Percentiles rank a stretch among this genome's conserved stretches.
phyloP scores from a whole-genome alignment of 2,113 vertebrate species.

The Chloropsis cyanopogon region DNA sequence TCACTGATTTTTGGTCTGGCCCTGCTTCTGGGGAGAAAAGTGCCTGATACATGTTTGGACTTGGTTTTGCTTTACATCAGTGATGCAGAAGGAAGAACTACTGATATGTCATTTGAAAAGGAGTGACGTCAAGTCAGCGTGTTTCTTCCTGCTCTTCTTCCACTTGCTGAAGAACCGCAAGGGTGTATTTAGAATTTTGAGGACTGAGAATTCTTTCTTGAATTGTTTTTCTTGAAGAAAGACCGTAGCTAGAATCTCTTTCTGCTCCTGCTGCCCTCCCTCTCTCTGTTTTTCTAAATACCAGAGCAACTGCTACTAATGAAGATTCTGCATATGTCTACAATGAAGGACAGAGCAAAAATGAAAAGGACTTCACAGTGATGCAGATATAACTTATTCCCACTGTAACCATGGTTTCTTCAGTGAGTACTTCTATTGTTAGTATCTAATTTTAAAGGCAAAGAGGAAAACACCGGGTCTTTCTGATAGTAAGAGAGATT shows the following conservation, averaged over 20 bases:
- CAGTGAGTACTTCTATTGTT: constrained; percentile 65
- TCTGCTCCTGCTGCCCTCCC: background rate
- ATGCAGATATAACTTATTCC: constrained; percentile 36
- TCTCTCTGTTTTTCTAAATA: background rate
- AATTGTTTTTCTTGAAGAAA: background rate
- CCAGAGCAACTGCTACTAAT: background rate
- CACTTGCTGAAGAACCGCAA: background rate
- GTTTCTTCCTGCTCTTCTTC: background rate
- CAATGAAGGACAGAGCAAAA: constrained; percentile 42
- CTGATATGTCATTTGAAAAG: background rate
- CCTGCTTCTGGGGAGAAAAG: background rate
- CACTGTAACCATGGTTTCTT: constrained; percentile 71
- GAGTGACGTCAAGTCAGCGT: background rate
- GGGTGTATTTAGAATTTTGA: background rate
- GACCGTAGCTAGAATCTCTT: background rate
- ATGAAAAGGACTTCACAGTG: constrained; percentile 36
- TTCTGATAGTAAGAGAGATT: constrained; percentile 41
- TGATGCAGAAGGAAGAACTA: background rate
- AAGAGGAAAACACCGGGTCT: constrained; percentile 46
- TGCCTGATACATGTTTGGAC: background rate
- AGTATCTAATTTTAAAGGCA: constrained; percentile 25
- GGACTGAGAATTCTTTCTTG: background rate
- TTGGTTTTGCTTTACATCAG: background rate
- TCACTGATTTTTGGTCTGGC: constrained; percentile 15
- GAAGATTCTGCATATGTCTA: background rate